A percentile compares a stretch with the other conserved stretches of the same genome.
Evolutionary conservation across 1,140 invertebrate genomes (phyloP).

Genomic region (Spodoptera frugiperda): DNA sequence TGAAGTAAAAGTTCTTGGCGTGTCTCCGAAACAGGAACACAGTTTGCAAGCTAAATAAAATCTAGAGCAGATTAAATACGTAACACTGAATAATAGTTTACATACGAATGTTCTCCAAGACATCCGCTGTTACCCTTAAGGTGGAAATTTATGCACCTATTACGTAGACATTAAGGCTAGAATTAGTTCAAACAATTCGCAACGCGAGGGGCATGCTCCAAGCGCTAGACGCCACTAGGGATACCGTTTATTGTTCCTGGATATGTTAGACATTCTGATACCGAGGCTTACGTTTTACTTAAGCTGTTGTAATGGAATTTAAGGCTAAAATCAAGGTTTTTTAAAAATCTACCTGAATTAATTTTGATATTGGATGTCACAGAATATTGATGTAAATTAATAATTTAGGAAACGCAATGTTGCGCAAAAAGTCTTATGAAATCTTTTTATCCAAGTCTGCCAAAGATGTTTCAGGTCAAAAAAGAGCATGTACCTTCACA

Average conservation of each 20-base stretch:
- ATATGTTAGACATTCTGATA: not conserved
- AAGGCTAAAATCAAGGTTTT: too few species aligned
- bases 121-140: constrained; percentile 35
- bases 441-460: too few species aligned
- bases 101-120: constrained; percentile 19
- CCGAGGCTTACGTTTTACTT: too few species aligned
- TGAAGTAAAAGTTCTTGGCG: too few species aligned
- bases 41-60: constrained; percentile 3
- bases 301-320: too few species aligned
- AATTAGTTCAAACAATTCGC: constrained; percentile 63
- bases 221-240: constrained; percentile 16
- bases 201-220: constrained; percentile 61
- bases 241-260: constrained; percentile 42
- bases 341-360: too few species aligned
- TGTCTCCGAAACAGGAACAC: constrained; percentile 6
- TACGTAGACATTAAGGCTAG: constrained; percentile 37
- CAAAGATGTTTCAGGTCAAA: too few species aligned
- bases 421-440: too few species aligned
- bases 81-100: constrained; percentile 12
- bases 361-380: too few species aligned
- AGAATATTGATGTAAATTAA: too few species aligned
- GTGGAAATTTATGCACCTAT: constrained; percentile 46
- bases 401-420: too few species aligned
- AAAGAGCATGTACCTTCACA: too few species aligned
- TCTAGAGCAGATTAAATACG: constrained; percentile 7